phyloP scores from a whole-genome alignment of 2,113 vertebrate species.

The Phoxinus phoxinus region DNA sequence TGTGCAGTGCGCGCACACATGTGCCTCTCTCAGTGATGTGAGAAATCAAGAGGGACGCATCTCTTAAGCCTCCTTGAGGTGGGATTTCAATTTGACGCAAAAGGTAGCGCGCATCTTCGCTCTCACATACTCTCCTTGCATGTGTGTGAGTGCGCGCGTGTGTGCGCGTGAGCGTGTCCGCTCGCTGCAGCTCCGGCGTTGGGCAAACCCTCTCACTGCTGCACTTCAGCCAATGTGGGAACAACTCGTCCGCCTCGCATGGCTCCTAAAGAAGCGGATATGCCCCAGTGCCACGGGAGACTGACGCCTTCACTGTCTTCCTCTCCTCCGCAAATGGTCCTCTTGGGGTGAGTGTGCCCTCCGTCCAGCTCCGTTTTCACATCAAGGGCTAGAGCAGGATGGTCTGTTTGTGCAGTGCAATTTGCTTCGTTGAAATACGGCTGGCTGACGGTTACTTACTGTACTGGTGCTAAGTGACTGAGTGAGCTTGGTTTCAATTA shows the following conservation, averaged over 20 bases:
- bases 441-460: conserved; percentile 37
- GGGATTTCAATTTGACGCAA: conserved; percentile 47
- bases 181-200: conserved; percentile 42
- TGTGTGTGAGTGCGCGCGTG: conserved; percentile 11
- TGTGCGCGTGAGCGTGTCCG: conserved; percentile 29
- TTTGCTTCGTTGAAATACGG: conserved; percentile 32
- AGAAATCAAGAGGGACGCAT: conserved; percentile 35
- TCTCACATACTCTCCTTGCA: conserved; percentile 4
- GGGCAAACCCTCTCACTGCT: conserved; percentile 39
- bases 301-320: conserved; percentile 50
- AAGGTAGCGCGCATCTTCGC: conserved; percentile 17
- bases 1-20: conserved; percentile 9
- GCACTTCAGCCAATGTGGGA: conserved; percentile 35
- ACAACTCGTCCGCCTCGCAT: conserved; percentile 27
- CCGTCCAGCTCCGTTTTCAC: conserved; percentile 20
- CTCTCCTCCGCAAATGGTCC: conserved; percentile 54
- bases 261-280: conserved; percentile 47
- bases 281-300: conserved; percentile 52
- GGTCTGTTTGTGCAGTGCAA: conserved; percentile 27
- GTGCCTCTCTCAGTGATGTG: conserved; percentile 31
- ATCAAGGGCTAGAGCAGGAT: conserved; percentile 10
- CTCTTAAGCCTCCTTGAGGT: conserved; percentile 42
- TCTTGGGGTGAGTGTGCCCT: conserved; percentile 57
- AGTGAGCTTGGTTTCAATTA: conserved; percentile 44
- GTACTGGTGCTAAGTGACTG: conserved; percentile 12